Conservation (phyloP, 2,113 vertebrate species). For the Eulemur rufifrons region DNA sequence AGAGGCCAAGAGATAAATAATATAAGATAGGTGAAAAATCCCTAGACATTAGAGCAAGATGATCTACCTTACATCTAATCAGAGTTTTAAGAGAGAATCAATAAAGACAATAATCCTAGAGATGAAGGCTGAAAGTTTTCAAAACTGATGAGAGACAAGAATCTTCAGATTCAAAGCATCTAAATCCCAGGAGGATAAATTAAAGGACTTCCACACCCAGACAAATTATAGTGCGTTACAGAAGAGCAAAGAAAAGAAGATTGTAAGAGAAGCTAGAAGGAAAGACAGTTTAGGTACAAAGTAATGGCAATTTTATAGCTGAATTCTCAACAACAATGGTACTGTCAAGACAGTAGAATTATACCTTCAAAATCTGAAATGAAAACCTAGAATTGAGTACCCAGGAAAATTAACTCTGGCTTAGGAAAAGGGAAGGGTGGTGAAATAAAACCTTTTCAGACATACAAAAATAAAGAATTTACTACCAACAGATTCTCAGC, state of each 20-base stretch:
- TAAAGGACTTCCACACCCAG: neutral
- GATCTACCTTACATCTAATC: neutral
- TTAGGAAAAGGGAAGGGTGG: neutral
- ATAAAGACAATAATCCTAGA: neutral
- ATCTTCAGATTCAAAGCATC: neutral
- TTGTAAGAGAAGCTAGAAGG: neutral
- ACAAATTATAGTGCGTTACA: neutral
- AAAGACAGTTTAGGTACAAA: neutral
- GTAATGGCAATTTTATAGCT: neutral
- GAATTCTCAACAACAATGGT: neutral
- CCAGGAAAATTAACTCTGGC: neutral
- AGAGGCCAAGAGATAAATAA: neutral
- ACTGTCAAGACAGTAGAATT: neutral
- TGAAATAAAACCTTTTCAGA: neutral
- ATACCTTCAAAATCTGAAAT: neutral
- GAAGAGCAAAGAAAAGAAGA: slow-evolving; percentile 6
- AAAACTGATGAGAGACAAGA: neutral
- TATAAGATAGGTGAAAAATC: neutral
- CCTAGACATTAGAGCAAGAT: neutral
- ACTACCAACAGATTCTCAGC: neutral
- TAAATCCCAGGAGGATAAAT: neutral
- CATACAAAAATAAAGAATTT: neutral
- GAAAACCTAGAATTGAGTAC: neutral
- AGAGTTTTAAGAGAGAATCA: neutral
- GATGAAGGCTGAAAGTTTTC: neutral